Evolutionary conservation across 1,140 invertebrate species (phyloP).

Genomic region (Cotesia chilonis): DNA sequence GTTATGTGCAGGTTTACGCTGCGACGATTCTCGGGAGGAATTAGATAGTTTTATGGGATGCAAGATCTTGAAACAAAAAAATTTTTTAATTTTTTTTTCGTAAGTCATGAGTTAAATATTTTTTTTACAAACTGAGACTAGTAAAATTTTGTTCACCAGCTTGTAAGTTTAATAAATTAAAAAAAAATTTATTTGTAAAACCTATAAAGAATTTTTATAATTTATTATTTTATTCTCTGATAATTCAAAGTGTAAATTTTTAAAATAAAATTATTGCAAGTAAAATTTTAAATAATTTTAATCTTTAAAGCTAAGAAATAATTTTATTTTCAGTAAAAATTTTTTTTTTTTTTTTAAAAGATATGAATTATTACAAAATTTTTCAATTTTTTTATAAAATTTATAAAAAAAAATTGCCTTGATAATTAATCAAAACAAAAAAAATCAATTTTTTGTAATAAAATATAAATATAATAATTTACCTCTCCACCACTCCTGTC

Average conservation of each 20-base stretch:
- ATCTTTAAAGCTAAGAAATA: no score
- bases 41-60: slow-evolving; percentile 72
- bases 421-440: not conserved
- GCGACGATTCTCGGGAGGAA: slow-evolving; percentile 68
- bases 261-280: no score
- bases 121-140: no score
- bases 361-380: no score
- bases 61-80: slow-evolving; percentile 60
- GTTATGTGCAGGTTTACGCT: slow-evolving; percentile 71
- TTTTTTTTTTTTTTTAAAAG: no score
- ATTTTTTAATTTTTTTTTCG: not conserved
- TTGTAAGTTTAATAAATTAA: not conserved
- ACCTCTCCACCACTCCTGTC: slow-evolving; percentile 82
- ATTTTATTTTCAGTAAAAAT: no score
- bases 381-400: not conserved
- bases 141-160: not conserved
- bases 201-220: no score
- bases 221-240: no score
- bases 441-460: not conserved
- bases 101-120: no score
- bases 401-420: not conserved
- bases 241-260: no score
- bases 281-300: no score
- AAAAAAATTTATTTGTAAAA: no score
- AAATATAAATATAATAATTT: slow-evolving; percentile 46